Percentiles rank a stretch among this genome's conserved stretches.
Conservation (phyloP, 2,888 invertebrate genomes). For the Brachypalpus laphriformis region DNA sequence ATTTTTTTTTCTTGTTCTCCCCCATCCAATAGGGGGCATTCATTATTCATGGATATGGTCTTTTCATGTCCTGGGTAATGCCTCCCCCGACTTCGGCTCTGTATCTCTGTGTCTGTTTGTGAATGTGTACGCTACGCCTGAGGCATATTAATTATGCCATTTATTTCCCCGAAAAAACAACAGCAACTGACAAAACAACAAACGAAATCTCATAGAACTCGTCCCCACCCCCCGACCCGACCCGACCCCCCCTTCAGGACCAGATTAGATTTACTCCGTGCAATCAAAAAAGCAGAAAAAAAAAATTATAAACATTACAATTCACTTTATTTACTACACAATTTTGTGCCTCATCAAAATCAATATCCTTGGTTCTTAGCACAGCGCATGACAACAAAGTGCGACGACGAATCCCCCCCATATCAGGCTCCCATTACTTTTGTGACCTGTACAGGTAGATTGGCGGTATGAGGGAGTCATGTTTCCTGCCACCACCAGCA, state of each 20-base stretch:
- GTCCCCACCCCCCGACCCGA: not conserved
- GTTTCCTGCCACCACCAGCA: constrained; percentile 2
- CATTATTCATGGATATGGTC: constrained; percentile 79
- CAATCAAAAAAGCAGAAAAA: constrained; percentile 20
- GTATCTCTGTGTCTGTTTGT: constrained; percentile 54
- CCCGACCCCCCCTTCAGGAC: not conserved
- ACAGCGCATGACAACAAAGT: constrained; percentile 61
- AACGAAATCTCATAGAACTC: constrained; percentile 36
- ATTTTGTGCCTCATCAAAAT: constrained; percentile 72
- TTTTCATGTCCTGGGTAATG: constrained; percentile 77
- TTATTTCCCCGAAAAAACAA: constrained; percentile 53
- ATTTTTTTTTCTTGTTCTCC: constrained; percentile 13
- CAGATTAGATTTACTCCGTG: constrained; percentile 28
- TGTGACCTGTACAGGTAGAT: constrained; percentile 49
- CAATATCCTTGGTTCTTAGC: constrained; percentile 60
- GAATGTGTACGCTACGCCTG: constrained; percentile 62
- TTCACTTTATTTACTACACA: constrained; percentile 69
- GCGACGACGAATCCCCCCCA: not conserved
- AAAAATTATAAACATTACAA: constrained; percentile 70
- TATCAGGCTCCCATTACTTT: constrained; percentile 12
- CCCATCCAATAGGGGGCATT: constrained; percentile 43
- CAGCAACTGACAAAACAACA: constrained; percentile 69
- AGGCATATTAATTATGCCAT: constrained; percentile 74
- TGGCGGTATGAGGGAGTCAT: not conserved
- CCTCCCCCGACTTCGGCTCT: not conserved